Evolutionary conservation across 2,888 invertebrate species (phyloP).

Genomic region (Eucriotettix oculatus): DNA sequence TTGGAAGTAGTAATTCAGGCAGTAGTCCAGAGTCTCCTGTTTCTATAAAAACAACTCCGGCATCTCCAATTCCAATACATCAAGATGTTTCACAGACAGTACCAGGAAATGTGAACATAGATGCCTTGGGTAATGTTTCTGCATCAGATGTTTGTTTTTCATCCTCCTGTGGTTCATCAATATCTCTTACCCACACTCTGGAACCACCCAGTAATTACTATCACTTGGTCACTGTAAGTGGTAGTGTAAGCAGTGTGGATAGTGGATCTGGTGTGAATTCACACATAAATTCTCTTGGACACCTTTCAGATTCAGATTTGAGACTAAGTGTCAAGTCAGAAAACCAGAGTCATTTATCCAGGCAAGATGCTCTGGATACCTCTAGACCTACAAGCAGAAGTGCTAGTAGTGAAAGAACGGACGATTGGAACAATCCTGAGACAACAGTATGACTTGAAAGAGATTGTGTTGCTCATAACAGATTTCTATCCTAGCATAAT

Average conservation of each 20-base stretch:
- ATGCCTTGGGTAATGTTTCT: neutral
- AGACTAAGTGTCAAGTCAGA: constrained; percentile 1
- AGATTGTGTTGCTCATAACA: neutral
- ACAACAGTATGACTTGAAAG: constrained; percentile 6
- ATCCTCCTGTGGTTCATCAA: constrained; percentile 10
- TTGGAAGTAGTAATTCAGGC: constrained; percentile 2
- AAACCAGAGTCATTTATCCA: constrained; percentile 3
- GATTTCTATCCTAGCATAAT: too few relatives aligned
- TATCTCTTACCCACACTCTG: constrained; percentile 9
- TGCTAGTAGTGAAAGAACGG: neutral
- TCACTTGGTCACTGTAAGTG: constrained; percentile 9
- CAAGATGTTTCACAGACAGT: neutral
- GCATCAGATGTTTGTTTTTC: neutral
- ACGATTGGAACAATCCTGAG: constrained; percentile 8
- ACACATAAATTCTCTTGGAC: constrained; percentile 4
- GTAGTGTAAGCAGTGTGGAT: constrained; percentile 8
- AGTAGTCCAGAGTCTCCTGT: constrained; percentile 7
- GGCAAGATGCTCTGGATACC: constrained; percentile 11
- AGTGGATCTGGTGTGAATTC: neutral
- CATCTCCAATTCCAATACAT: neutral
- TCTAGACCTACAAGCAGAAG: neutral
- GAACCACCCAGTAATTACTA: constrained; percentile 10
- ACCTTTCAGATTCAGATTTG: constrained; percentile 2
- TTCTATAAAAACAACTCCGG: neutral
- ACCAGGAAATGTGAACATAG: constrained; percentile 1